These are phyloP conservation scores for Eriocheir sinensis DNA, from an alignment of 1,140 invertebrate genomes.

Conservation along the genomic window DNA sequence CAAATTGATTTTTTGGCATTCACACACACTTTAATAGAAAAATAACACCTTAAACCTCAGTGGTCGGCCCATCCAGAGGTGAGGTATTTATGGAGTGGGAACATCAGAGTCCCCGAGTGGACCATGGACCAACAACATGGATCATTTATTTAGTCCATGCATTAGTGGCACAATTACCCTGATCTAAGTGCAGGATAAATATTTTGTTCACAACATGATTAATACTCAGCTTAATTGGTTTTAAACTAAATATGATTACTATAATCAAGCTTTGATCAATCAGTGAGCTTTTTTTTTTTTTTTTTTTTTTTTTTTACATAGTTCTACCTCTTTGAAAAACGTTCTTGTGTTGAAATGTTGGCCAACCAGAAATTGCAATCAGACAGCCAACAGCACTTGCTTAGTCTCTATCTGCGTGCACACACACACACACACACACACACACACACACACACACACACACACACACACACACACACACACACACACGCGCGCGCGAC, in stretches of 20 bases:
- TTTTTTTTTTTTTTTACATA: background rate
- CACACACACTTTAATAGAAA: too few relatives aligned
- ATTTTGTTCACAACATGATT: conserved; percentile 31
- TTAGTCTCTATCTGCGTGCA: too few relatives aligned
- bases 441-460: conserved; percentile 31
- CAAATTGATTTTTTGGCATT: too few relatives aligned
- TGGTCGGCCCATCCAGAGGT: background rate
- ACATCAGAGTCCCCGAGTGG: background rate
- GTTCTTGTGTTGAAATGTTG: background rate
- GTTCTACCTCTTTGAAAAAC: background rate
- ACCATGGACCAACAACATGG: background rate
- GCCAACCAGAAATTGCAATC: background rate
- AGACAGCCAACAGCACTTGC: too few relatives aligned
- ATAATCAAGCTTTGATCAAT: conserved; percentile 42
- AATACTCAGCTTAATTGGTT: background rate
- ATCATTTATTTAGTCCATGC: background rate
- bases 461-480: conserved; percentile 31
- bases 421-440: conserved; percentile 31
- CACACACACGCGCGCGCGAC: background rate
- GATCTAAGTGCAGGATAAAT: background rate
- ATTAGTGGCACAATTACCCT: background rate
- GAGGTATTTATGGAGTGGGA: background rate
- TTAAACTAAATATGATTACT: background rate
- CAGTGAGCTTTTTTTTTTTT: background rate
- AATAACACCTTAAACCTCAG: too few relatives aligned